These are phyloP conservation scores for Takifugu flavidus DNA, from an alignment of 2,113 vertebrate genomes.

Conservation along the genomic window DNA sequence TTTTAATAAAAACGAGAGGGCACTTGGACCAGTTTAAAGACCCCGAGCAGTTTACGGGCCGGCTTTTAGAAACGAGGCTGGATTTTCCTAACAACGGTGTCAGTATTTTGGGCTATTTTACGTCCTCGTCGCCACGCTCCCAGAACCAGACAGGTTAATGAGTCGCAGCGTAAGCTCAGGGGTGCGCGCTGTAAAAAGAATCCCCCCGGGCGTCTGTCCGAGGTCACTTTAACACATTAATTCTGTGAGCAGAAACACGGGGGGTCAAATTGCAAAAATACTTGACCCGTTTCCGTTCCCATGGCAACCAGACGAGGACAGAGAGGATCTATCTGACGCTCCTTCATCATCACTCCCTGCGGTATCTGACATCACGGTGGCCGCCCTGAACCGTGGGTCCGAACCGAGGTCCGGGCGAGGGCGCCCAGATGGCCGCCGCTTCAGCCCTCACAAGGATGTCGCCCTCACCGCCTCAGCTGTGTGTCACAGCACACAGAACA, in stretches of 20 bases:
- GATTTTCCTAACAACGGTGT: slow-evolving; percentile 7
- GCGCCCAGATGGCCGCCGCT: slow-evolving; percentile 73
- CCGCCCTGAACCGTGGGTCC: slow-evolving; percentile 45
- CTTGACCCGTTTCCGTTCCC: no score
- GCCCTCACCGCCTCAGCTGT: slow-evolving; percentile 77
- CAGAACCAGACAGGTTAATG: no score
- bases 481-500: slow-evolving; percentile 63
- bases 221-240: no score
- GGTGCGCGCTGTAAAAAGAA: no score
- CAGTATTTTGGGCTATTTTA: slow-evolving; percentile 14
- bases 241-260: no score
- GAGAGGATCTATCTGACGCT: no score
- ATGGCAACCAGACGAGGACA: no score
- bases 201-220: no score
- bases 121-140: background rate
- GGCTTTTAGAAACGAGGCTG: no score
- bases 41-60: slow-evolving; percentile 12
- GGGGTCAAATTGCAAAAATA: no score
- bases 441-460: slow-evolving; percentile 71
- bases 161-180: no score
- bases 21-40: slow-evolving; percentile 11
- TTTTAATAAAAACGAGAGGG: slow-evolving; percentile 38
- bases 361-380: slow-evolving; percentile 51
- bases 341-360: background rate
- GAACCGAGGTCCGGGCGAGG: slow-evolving; percentile 55